Base-by-base conservation (phyloP, 2,888 invertebrate species). In the Icerya purchasi region DNA sequence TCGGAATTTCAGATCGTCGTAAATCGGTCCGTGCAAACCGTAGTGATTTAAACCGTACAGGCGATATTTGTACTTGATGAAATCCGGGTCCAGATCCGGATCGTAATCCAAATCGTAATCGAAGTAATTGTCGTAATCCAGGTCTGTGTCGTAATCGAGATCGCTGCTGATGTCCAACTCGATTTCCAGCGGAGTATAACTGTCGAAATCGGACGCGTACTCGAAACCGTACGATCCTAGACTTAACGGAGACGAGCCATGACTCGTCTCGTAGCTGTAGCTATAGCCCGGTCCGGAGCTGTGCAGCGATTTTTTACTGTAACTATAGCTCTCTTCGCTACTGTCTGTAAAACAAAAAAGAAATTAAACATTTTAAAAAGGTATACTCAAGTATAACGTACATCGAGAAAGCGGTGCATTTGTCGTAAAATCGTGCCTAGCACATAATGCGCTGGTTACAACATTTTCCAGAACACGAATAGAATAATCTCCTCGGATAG, bases 181-280 rank as follows among this genome's bases (percentile, higher is more conserved):
- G 36, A 36, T 36, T 36, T 36, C 36, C 25, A 36, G 25, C 52
- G 50, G 22, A 2, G 18, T 19, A 25, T 59, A 59, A 14, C 24
- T 20, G 36, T 59, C 59, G 59, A 22, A 59, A 59, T 52, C 53
- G 21, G 59, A 59, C 5, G 59, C 59, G 55, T 59, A 59, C 10
- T 55, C 21, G 36, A 50, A 56, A 18, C 59, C 25, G 51, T 59
- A 59, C 8, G 52, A 55, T n/a, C n/a, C n/a, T n/a, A n/a, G n/a
- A 8, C 5, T 8, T 36, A 36, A 36, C 36, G 36, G 36, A 5
- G 36, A 36, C 5, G 36, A 36, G 8, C 8, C 5, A 36, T 36
- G 36, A 5, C 36, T 5, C 36, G 36, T 36, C 36, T 36, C 14
- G 36, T 36, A 36, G 5, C 14, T 14, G 36, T 36, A 36, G 14